phyloP scores from a whole-genome alignment of 92 coral and sea anemone species.

The Porites rus region DNA sequence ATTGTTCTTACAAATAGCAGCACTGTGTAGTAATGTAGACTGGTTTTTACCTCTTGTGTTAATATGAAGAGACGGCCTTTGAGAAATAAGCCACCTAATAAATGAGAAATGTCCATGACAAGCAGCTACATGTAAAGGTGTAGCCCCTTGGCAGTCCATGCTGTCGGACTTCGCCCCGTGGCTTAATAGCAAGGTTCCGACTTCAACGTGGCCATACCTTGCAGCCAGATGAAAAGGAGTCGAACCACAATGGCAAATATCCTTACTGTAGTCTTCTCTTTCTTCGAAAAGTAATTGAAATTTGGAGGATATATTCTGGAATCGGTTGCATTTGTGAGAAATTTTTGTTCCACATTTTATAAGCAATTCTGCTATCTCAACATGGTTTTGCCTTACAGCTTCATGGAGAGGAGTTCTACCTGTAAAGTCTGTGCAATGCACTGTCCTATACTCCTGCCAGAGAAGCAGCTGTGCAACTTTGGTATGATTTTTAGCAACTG shows the following conservation, averaged over 20 bases:
- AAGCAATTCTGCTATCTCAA: conserved; percentile 32
- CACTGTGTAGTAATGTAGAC: conserved; percentile 60
- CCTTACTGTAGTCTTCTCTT: background rate
- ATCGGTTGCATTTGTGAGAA: conserved; percentile 31
- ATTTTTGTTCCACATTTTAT: conserved; percentile 38
- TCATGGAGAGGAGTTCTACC: conserved; percentile 79
- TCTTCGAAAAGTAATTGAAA: too few relatives aligned
- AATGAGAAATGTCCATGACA: conserved; percentile 73
- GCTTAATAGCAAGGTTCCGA: conserved; percentile 32
- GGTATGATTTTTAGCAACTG: conserved; percentile 55
- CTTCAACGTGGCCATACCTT: conserved; percentile 44
- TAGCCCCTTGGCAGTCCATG: conserved; percentile 59
- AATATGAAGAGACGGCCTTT: conserved; percentile 3
- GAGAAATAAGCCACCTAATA: conserved; percentile 35
- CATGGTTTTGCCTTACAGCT: conserved; percentile 62
- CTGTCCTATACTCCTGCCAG: background rate
- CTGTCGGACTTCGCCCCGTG: conserved; percentile 46
- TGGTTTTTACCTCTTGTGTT: conserved; percentile 41
- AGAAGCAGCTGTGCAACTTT: conserved; percentile 48
- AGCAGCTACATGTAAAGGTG: conserved; percentile 74
- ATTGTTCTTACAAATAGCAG: conserved; percentile 38
- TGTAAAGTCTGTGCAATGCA: conserved; percentile 65
- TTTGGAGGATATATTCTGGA: background rate
- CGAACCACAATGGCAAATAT: conserved; percentile 34
- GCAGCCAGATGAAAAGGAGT: conserved; percentile 66